These are phyloP conservation scores for Tiaroga cobitis DNA, from an alignment of 2,797 vertebrate species.

Conservation along the genomic window DNA sequence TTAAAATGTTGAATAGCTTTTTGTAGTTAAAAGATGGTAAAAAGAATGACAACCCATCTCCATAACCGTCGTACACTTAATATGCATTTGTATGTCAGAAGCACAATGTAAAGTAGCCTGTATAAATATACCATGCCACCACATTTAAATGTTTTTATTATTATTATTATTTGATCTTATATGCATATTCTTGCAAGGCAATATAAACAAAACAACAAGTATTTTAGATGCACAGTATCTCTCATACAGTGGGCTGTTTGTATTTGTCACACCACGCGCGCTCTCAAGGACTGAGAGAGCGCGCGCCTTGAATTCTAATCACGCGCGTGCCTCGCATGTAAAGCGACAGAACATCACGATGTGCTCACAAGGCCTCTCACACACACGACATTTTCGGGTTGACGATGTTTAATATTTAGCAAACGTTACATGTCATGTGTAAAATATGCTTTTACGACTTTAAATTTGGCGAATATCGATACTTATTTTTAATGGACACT, in stretches of 20 bases:
- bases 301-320: constrained; percentile 44
- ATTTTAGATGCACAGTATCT: background rate
- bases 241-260: constrained; percentile 22
- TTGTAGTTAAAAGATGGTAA: too few relatives aligned
- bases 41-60: background rate
- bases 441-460: background rate
- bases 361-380: background rate
- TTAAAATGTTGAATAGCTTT: background rate
- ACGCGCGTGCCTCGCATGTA: constrained; percentile 28
- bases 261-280: constrained; percentile 13
- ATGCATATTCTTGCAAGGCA: background rate
- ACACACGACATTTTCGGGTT: too few relatives aligned
- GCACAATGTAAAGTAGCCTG: background rate
- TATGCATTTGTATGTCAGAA: background rate
- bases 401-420: background rate
- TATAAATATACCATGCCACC: background rate
- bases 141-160: background rate
- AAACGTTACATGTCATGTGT: background rate
- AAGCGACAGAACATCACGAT: background rate
- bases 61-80: background rate
- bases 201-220: background rate
- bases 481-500: background rate
- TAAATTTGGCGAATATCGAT: background rate
- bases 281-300: background rate
- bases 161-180: background rate